Percentiles rank a stretch among this genome's conserved stretches.
phyloP scores from a whole-genome alignment of 2,888 invertebrate genomes.

The Bunonema sp. region DNA sequence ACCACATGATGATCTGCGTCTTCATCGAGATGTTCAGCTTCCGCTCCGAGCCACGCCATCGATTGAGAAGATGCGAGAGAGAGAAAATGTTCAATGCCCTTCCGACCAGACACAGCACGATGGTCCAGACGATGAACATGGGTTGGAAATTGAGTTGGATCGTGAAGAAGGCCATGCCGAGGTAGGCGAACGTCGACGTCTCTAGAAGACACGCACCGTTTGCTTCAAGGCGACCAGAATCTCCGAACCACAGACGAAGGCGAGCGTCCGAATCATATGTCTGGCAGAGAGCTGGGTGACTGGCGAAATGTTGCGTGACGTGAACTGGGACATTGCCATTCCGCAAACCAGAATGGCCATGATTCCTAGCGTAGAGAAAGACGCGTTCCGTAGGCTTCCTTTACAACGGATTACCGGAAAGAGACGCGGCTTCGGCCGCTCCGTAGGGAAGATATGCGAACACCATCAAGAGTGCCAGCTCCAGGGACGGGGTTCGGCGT shows the following conservation, averaged over 20 bases:
- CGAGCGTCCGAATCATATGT: constrained; percentile 86
- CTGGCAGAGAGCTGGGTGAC: constrained; percentile 98
- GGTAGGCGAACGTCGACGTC: constrained; percentile 93
- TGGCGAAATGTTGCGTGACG: constrained; percentile 90
- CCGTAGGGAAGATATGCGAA: constrained; percentile 97
- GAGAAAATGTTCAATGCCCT: constrained; percentile 93
- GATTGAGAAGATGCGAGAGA: constrained; percentile 75
- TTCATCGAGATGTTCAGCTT: constrained; percentile 74
- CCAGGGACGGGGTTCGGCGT: constrained; percentile 86
- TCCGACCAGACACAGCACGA: constrained; percentile 72
- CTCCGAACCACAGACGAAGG: constrained; percentile 71
- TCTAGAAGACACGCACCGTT: constrained; percentile 54
- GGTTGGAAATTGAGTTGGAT: constrained; percentile 77
- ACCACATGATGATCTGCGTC: constrained; percentile 99
- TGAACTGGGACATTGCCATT: constrained; percentile 98
- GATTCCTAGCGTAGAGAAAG: no score
- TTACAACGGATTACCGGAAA: constrained; percentile 67
- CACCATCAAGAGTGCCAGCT: constrained; percentile 93
- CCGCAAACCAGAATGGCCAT: constrained; percentile 98
- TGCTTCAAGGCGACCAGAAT: not conserved
- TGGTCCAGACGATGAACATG: constrained; percentile 80
- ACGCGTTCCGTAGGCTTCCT: no score
- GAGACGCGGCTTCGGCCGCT: constrained; percentile 81
- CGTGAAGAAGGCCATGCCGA: constrained; percentile 81
- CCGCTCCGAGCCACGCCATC: constrained; percentile 75